Percentiles rank a stretch among this genome's conserved stretches.
Conservation (phyloP, 2,113 vertebrate species). For the Rafetus swinhoei region DNA sequence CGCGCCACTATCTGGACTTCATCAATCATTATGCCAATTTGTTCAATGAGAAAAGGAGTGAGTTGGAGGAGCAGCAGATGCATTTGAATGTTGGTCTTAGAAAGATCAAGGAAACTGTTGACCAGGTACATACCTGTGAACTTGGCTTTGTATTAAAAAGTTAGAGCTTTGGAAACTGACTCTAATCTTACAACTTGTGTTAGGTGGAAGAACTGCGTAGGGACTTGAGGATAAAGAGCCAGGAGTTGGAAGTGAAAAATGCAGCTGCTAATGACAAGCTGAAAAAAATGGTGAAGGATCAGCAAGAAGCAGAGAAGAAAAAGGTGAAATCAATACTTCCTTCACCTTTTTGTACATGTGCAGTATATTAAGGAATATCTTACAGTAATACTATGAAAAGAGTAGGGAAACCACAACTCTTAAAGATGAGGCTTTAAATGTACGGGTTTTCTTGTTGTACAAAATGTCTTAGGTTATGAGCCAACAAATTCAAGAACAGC, state of each 20-base stretch:
- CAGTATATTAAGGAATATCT: not conserved
- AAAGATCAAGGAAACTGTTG: slow-evolving; percentile 98
- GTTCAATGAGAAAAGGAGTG: slow-evolving; percentile 98
- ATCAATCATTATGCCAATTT: slow-evolving; percentile 98
- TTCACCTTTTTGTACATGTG: not conserved
- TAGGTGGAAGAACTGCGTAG: slow-evolving; percentile 97
- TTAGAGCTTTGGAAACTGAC: not conserved
- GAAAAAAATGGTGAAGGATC: slow-evolving; percentile 99
- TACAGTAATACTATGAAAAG: not conserved
- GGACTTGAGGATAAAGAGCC: slow-evolving; percentile 96
- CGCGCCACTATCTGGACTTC: slow-evolving; percentile 98
- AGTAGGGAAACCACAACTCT: not conserved
- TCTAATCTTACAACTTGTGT: not conserved
- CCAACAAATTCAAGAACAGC: slow-evolving; percentile 97
- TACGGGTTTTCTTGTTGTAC: not conserved
- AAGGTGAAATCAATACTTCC: slow-evolving; percentile 79
- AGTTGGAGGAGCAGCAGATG: slow-evolving; percentile 99
- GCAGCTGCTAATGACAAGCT: slow-evolving; percentile 98
- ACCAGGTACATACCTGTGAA: slow-evolving; percentile 83
- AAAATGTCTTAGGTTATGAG: slow-evolving; percentile 90
- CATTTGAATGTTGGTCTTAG: slow-evolving; percentile 97
- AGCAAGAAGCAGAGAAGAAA: slow-evolving; percentile 98
- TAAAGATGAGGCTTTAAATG: not conserved
- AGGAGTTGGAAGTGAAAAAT: slow-evolving; percentile 97
- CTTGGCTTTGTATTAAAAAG: rapidly evolving